These are phyloP conservation scores for Bactericera cockerelli DNA, from an alignment of 1,140 invertebrate species.

Conservation along the genomic window DNA sequence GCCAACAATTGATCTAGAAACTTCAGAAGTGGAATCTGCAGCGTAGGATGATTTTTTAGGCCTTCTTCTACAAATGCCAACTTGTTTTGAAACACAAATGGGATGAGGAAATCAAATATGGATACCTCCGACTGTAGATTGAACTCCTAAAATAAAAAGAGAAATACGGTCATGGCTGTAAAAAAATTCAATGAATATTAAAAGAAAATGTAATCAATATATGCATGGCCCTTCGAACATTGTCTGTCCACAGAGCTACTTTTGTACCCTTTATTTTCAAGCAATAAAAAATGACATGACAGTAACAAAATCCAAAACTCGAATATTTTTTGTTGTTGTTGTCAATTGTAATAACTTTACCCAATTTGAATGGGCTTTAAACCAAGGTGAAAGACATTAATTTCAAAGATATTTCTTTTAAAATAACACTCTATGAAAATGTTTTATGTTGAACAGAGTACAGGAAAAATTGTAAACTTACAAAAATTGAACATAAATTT, in stretches of 20 bases:
- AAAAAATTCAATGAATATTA: neutral
- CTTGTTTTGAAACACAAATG: constrained; percentile 5
- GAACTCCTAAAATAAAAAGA: neutral
- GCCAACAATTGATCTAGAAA: neutral
- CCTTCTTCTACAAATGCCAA: neutral
- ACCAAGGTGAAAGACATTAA: no score
- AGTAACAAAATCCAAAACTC: no score
- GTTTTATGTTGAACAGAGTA: no score
- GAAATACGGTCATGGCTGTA: neutral
- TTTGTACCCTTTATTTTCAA: neutral
- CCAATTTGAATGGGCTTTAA: no score
- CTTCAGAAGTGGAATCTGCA: neutral
- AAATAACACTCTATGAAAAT: no score
- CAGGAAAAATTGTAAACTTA: no score
- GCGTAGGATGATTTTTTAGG: neutral
- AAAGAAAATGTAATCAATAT: neutral
- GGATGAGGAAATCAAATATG: neutral
- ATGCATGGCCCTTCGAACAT: neutral
- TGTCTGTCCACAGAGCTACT: neutral
- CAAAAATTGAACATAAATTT: no score
- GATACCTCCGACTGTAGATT: neutral
- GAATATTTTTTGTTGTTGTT: no score
- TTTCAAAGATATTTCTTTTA: no score
- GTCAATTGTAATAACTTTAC: no score
- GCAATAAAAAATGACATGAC: neutral